Evolutionary conservation across 2,797 vertebrate species (phyloP), one percentile per base, ranked within the genome.

Genomic region (Tragelaphus oryx): DNA sequence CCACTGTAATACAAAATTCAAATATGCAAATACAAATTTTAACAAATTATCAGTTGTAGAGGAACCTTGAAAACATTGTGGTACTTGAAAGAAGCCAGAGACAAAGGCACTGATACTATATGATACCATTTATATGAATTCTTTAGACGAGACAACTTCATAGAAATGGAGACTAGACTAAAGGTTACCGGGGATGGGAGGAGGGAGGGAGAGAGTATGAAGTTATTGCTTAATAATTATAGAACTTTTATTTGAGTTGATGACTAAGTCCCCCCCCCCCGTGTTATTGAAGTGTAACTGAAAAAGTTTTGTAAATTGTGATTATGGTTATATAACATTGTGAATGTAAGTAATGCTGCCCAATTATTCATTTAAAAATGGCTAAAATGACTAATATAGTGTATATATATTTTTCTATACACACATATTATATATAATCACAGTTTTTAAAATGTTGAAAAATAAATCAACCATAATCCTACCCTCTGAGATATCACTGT

Each of bases 221-320:
- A 75, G 22, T 46, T 85, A 12, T 55, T 78, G 41, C 41, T 44
- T 65, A 82, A 44, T 71, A 93, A 87, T 90, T 41, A 46, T 0
- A 92, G 55, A 57, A 71, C 71, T 90, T 95, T 48, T 94, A 7
- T 90, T 89, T 75, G 62, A 94, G 26, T 46, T 95, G 33, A 71
- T 54, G 86, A 44, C 71, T 54, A 60, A 60, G 13, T 22, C 6
- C 0, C 28, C 2, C 8, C 13, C 6, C 0, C 13, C 9, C 7
- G 4, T 75, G 75, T 81, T 86, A 44, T 7, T 82, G 76, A 82
- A 37, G 26, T 62, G 41, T n/a, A 75, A 87, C 62, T 68, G 55
- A 26, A 76, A 87, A 57, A 11, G 11, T 62, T 62, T 93, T n/a
- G 20, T 57, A 88, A 59, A 74, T 33, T 12, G 20, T 41, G 4